Conservation (phyloP, 35 echinoderm and acorn worm genomes). For the Acanthaster planci region DNA sequence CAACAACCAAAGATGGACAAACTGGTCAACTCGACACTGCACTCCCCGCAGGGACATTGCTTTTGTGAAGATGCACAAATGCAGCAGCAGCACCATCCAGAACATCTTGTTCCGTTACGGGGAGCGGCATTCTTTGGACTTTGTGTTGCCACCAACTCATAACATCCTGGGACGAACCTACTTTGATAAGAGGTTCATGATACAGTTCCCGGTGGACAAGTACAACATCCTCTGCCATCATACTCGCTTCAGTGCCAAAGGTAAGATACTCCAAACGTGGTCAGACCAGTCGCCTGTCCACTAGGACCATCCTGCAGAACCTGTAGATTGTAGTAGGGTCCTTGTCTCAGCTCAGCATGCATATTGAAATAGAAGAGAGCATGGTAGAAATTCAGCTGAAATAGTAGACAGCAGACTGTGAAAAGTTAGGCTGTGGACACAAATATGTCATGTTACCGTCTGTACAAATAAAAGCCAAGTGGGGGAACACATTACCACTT, state of each 20-base stretch:
- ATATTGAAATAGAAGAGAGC: no score
- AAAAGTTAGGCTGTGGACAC: no score
- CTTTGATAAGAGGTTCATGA: slow-evolving; percentile 52
- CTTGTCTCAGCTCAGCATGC: no score
- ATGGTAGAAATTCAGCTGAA: no score
- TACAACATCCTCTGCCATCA: slow-evolving; percentile 92
- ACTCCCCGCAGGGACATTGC: slow-evolving; percentile 50
- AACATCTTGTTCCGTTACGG: slow-evolving; percentile 93
- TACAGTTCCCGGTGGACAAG: slow-evolving; percentile 52
- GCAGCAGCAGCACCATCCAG: slow-evolving; percentile 93
- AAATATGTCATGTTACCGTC: no score
- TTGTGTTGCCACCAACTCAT: slow-evolving; percentile 67
- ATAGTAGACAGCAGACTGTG: no score
- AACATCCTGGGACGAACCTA: slow-evolving; percentile 44
- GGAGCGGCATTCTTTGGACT: slow-evolving; percentile 57
- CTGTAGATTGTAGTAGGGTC: no score
- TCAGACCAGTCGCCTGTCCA: no score
- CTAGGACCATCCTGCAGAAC: no score
- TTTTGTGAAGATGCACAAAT: slow-evolving; percentile 98
- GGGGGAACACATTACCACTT: no score
- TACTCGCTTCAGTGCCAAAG: slow-evolving; percentile 75
- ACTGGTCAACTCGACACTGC: background rate
- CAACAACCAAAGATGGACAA: no score
- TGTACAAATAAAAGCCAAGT: no score
- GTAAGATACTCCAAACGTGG: slow-evolving; percentile 37